Base-by-base conservation (phyloP, 2,113 vertebrate genomes). In the Odocoileus virginianus region DNA sequence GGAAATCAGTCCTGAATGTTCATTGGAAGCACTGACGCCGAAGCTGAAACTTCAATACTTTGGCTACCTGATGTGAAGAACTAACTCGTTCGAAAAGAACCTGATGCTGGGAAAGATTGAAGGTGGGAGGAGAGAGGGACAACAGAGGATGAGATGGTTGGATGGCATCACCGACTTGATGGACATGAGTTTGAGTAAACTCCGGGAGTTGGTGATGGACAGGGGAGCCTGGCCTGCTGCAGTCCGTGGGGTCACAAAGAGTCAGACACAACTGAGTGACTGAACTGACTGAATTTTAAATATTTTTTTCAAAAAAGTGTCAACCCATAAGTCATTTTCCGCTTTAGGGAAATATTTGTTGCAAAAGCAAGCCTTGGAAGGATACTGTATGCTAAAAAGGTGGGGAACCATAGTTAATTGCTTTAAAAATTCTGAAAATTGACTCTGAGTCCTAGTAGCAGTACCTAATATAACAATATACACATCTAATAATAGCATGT, bases 401-500 rank as follows among this genome's bases (percentile, higher is more conserved):
- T 74, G 45, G 30, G 27, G 6, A 27, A 71, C 86, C 25, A 52
- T 28, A 83, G 60, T 67, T 93, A 47, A 67, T 81, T 78, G 36
- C 43, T 60, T 74, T 55, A 43, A 87, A 96, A 61, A 52, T 84
- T 97, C 55, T 84, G 87, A 71, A 45, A 84, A 36, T 36, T 36
- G 10, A 71, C 40, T 54, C 14, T 60, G n/a, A 55, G 17, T 85
- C 43, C 54, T 45, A 74, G 10, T 40, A 74, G 15, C 25, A 47
- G 36, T 64, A 36, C 3, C 60, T 61, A 82, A n/a, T 79, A 33
- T 33, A 60, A 92, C 43, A 88, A 36, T 92, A 47, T 4, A 36
- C 36, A 40, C 14, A 21, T 55, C 43, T 67, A 86, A 52, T 89
- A 82, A n/a, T 25, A 55, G 25, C 40, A 13, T 90, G 79, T 71